Percentiles rank a stretch among this genome's conserved stretches.
Conservation (phyloP, 2,888 invertebrate genomes). For the Trachelus troglodyta region DNA sequence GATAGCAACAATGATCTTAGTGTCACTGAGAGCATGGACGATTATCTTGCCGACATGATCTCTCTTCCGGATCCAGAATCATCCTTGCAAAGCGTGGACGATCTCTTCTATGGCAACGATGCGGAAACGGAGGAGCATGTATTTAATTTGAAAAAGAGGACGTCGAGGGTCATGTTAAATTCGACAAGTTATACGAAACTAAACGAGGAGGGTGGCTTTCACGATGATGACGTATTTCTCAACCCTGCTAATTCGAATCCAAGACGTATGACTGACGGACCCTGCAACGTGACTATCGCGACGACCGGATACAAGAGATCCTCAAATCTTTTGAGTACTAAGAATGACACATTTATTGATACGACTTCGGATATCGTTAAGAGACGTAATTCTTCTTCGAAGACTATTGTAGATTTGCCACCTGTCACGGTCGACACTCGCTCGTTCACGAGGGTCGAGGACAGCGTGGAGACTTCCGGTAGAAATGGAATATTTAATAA, state of each 20-base stretch:
- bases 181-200: background rate
- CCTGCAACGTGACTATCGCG: background rate
- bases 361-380: background rate
- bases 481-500: background rate
- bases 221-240: background rate
- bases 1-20: background rate
- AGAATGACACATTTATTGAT: background rate
- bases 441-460: background rate
- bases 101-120: conserved; percentile 18
- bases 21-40: background rate
- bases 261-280: background rate
- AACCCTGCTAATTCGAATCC: background rate
- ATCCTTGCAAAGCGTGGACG: background rate
- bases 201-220: background rate
- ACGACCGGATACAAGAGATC: background rate
- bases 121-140: conserved; percentile 32
- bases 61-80: background rate
- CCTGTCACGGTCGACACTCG: background rate
- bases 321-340: background rate
- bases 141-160: conserved; percentile 19
- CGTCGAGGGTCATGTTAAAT: background rate
- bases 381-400: background rate
- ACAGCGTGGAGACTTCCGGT: background rate
- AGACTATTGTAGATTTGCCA: background rate
- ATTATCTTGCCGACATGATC: background rate